These are phyloP conservation scores for Anhinga anhinga DNA, from an alignment of 2,113 vertebrate genomes.

Conservation along the genomic window DNA sequence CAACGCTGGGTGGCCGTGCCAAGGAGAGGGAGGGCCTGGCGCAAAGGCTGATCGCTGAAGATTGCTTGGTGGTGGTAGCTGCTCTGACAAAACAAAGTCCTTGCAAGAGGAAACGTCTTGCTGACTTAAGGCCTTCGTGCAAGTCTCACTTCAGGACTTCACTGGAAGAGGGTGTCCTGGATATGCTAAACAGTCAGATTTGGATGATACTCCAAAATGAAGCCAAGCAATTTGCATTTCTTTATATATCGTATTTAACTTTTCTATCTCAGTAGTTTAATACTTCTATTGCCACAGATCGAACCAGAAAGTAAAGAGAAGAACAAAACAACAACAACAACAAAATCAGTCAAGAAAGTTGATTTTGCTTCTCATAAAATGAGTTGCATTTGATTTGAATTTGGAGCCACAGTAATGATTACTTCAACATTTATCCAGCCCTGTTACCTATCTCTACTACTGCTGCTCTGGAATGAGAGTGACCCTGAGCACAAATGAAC, in stretches of 20 bases:
- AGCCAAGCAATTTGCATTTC: not conserved
- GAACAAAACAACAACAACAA: not conserved
- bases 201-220: not conserved
- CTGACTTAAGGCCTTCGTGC: not conserved
- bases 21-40: not conserved
- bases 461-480: not conserved
- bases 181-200: not conserved
- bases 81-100: not conserved
- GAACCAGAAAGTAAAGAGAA: not conserved
- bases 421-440: not conserved
- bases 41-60: not conserved
- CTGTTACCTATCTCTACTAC: not conserved
- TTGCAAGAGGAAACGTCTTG: not conserved
- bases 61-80: not conserved
- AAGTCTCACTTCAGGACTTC: not conserved
- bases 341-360: not conserved
- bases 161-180: not conserved
- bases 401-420: not conserved
- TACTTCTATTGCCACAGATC: not conserved
- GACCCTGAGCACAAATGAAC: not conserved
- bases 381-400: not conserved
- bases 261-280: not conserved
- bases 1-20: fast-evolving
- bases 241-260: not conserved
- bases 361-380: not conserved